Evolutionary conservation across 2,888 invertebrate species (phyloP), one percentile per base, ranked within the genome.

Genomic region (Drosophila atripex): DNA sequence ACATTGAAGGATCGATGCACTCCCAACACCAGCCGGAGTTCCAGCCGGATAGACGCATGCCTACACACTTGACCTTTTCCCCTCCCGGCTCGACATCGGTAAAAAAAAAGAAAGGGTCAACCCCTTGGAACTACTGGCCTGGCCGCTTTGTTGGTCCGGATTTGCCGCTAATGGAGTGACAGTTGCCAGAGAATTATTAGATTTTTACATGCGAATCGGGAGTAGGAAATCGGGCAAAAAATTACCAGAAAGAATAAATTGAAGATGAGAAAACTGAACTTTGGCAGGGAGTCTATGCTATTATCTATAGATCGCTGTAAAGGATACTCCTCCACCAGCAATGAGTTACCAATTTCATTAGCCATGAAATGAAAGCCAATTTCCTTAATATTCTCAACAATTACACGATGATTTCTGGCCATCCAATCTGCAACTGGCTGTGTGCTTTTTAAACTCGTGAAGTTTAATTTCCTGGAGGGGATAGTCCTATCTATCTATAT

Each of bases 91-190:
- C 14, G 1, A n/a, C 4, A n/a, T 28, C 9, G 2, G 35, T 2
- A 14, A 35, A 35, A 35, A 35, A 35, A 7, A 14, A 35, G 14
- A 35, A 35, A 35, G 14, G 7, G 35, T 35, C 14, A 28, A 28
- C 28, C 28, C 28, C 28, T 28, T 28, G 9, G 28, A 28, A 28
- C 9, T 9, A 35, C n/a, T 35, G 35, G 7, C 35, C 35, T 35
- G 14, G 14, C 35, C 35, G 14, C 35, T 35, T 35, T 35, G 35
- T 35, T 35, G 2, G 35, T 7, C n/a, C 35, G 35, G 68, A 76
- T 85, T 80, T 72, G 75, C 53, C 73, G 75, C 86, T 83, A 83
- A 80, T 86, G 76, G 78, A 78, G 83, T 83, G 86, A 88, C 83
- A 79, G 77, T 83, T 86, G 75, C 75, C 64, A 51, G 88, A 68